Evolutionary conservation across 2,797 vertebrate species (phyloP).

Genomic region (Chaenodraco wilsoni): DNA sequence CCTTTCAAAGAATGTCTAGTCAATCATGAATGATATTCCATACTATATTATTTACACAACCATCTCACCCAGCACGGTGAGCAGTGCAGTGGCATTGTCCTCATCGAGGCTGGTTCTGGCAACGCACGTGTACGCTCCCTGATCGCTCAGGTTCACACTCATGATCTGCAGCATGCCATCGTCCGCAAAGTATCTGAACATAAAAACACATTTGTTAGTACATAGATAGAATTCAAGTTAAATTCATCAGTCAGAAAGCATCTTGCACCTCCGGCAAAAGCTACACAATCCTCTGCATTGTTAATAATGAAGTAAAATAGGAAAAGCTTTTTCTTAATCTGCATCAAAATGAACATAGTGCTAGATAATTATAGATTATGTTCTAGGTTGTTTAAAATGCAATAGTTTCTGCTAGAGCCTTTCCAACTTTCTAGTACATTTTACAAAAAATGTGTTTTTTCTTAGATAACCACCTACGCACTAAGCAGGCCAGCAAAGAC

Average conservation of each 20-base stretch:
- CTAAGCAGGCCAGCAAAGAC: conserved; percentile 5
- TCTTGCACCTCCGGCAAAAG: neutral
- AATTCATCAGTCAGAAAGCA: neutral
- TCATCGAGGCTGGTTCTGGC: conserved; percentile 88
- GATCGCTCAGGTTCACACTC: conserved; percentile 86
- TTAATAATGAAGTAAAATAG: neutral
- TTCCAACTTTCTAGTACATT: neutral
- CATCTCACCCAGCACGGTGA: conserved; percentile 89
- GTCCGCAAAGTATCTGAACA: conserved; percentile 81
- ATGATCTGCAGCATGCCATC: conserved; percentile 85
- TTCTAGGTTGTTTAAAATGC: neutral
- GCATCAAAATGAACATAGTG: neutral
- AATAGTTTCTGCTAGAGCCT: neutral
- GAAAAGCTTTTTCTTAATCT: neutral
- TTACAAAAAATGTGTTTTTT: neutral
- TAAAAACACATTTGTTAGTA: conserved; percentile 16
- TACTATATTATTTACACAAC: conserved; percentile 1
- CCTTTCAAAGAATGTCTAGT: conserved; percentile 1
- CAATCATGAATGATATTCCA: conserved; percentile 15
- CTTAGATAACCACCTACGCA: neutral
- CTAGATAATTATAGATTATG: neutral
- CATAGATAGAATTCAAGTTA: neutral
- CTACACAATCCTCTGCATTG: neutral
- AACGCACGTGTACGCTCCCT: conserved; percentile 88
- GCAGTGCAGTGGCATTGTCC: conserved; percentile 70